Conservation (phyloP, 2,797 vertebrate species). For the Acanthopagrus latus region DNA sequence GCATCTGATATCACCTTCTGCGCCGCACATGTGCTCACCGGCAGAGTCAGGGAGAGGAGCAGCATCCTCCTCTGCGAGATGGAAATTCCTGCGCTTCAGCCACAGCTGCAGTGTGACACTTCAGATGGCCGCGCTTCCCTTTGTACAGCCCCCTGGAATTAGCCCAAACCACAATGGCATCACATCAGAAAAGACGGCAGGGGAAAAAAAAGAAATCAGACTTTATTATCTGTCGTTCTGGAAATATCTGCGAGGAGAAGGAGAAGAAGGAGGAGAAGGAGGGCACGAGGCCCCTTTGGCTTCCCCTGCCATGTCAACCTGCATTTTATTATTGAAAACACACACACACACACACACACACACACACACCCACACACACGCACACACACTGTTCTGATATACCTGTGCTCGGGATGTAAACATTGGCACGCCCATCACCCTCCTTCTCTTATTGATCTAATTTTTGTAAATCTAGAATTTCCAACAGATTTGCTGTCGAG, state of each 20-base stretch:
- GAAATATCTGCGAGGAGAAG: constrained; percentile 85
- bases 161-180: constrained; percentile 94
- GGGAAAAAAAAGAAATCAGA: constrained; percentile 78
- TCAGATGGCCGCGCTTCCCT: constrained; percentile 92
- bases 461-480: constrained; percentile 10
- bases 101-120: constrained; percentile 93
- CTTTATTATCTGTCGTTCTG: constrained; percentile 89
- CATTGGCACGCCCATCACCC: background rate
- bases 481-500: constrained; percentile 13
- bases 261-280: constrained; percentile 62
- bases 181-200: constrained; percentile 89
- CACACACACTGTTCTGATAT: too few species aligned
- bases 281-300: constrained; percentile 69
- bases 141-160: constrained; percentile 92
- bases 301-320: constrained; percentile 62
- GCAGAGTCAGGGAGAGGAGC: constrained; percentile 31
- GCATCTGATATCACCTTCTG: constrained; percentile 94
- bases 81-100: constrained; percentile 87
- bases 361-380: too few species aligned
- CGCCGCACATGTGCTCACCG: constrained; percentile 88
- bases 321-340: constrained; percentile 62
- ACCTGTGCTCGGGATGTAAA: constrained; percentile 52
- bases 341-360: constrained; percentile 35
- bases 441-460: constrained; percentile 18
- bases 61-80: constrained; percentile 85